phyloP scores from a whole-genome alignment of 2,797 vertebrate genomes.

The Synaphobranchus kaupii region DNA sequence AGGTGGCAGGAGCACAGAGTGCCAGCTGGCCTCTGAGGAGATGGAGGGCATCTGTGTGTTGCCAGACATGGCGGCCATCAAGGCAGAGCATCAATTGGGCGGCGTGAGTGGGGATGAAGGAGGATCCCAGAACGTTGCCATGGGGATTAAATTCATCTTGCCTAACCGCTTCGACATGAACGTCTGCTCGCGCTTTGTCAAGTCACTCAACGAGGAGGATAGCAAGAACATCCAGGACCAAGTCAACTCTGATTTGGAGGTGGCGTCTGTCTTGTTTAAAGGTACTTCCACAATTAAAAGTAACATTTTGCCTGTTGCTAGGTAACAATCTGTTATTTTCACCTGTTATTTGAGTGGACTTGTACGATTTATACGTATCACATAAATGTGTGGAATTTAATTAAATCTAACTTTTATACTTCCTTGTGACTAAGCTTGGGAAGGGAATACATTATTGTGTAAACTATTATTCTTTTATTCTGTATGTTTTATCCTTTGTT shows the following conservation, averaged over 20 bases:
- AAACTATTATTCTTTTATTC: background rate
- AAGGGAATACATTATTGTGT: background rate
- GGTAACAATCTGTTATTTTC: background rate
- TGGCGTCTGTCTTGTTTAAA: conserved; percentile 97
- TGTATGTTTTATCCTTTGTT: background rate
- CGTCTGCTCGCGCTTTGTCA: conserved; percentile 95
- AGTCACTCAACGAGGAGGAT: conserved; percentile 96
- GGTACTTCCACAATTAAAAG: conserved; percentile 64
- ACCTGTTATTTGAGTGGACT: background rate
- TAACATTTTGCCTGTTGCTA: background rate
- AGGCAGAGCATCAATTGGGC: conserved; percentile 83
- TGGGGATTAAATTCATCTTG: conserved; percentile 97
- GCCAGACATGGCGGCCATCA: conserved; percentile 82
- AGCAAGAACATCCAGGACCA: conserved; percentile 99
- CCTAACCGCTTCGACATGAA: conserved; percentile 99
- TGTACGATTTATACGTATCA: background rate
- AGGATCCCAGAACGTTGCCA: conserved; percentile 82
- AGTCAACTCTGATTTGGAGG: conserved; percentile 98
- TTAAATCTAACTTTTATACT: background rate
- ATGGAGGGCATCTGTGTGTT: conserved; percentile 83
- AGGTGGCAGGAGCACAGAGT: conserved; percentile 61
- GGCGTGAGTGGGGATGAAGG: conserved; percentile 74
- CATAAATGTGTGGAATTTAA: background rate
- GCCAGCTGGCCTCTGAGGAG: conserved; percentile 78
- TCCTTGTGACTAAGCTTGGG: background rate